phyloP scores from a whole-genome alignment of 2,888 invertebrate species.

The Mantis religiosa region DNA sequence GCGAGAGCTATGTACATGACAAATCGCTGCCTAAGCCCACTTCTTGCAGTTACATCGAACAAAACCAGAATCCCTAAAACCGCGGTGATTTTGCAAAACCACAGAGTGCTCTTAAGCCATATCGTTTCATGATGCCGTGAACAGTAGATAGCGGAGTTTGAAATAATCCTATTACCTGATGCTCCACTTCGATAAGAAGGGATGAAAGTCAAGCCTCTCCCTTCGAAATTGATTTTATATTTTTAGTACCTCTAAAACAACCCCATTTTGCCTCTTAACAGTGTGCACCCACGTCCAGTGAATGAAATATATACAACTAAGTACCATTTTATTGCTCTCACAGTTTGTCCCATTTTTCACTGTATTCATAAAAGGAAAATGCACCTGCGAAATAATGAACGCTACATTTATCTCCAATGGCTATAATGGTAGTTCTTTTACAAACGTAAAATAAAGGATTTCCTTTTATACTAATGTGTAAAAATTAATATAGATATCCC shows the following conservation, averaged over 20 bases:
- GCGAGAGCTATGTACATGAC: not conserved
- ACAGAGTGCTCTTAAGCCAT: not conserved
- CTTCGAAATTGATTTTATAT: not conserved
- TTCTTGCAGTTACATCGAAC: not conserved
- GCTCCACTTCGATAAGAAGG: not conserved
- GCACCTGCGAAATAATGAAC: not conserved
- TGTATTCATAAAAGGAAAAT: not conserved
- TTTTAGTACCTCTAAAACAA: not conserved
- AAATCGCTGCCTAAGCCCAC: not conserved
- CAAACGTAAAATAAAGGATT: too few relatives aligned
- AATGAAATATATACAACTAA: not conserved
- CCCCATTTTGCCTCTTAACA: not conserved
- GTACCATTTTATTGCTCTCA: not conserved
- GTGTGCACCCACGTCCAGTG: not conserved
- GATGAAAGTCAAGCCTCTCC: not conserved
- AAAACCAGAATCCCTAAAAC: not conserved
- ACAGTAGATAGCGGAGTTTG: not conserved
- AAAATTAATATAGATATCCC: too few relatives aligned
- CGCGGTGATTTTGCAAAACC: not conserved
- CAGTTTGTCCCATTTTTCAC: not conserved
- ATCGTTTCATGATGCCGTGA: not conserved
- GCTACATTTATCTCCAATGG: not conserved
- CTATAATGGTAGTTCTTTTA: too few relatives aligned
- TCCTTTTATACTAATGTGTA: too few relatives aligned
- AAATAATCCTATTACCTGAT: not conserved